A percentile compares a stretch with the other conserved stretches of the same genome.
phyloP scores from a whole-genome alignment of 1,140 invertebrate genomes.

The Philaenus spumarius region DNA sequence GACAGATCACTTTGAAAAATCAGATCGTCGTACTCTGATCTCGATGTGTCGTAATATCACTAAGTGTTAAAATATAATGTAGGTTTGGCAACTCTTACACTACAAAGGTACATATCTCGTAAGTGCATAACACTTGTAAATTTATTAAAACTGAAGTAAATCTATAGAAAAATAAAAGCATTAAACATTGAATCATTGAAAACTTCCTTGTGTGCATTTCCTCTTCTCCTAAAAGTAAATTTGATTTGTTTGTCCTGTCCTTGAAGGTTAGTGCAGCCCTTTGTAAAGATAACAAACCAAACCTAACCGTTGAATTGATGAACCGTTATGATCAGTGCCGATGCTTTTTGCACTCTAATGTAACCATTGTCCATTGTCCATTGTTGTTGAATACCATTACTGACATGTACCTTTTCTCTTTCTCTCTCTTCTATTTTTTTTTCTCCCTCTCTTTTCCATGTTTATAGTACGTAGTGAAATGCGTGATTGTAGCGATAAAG shows the following conservation, averaged over 20 bases:
- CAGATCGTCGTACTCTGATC: too few relatives aligned
- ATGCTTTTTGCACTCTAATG: background rate
- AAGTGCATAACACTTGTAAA: background rate
- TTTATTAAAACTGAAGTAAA: background rate
- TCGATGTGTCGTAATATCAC: too few relatives aligned
- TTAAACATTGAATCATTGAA: too few relatives aligned
- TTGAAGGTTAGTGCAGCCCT: background rate
- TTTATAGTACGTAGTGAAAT: conserved; percentile 94
- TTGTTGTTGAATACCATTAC: conserved; percentile 29
- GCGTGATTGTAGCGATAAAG: conserved; percentile 98
- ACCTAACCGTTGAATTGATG: background rate
- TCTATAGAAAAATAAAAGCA: too few relatives aligned
- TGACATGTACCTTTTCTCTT: conserved; percentile 21
- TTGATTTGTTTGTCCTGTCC: too few relatives aligned
- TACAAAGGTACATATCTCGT: too few relatives aligned
- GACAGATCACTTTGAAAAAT: too few relatives aligned
- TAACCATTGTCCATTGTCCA: background rate
- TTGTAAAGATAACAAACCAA: background rate
- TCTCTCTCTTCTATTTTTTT: conserved; percentile 21
- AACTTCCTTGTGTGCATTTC: background rate
- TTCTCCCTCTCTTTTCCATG: conserved; percentile 29
- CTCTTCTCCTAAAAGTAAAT: background rate
- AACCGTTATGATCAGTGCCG: background rate
- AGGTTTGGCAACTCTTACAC: too few relatives aligned
- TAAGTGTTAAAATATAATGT: too few relatives aligned